These are phyloP conservation scores for Thunnus albacares DNA, from an alignment of 2,797 vertebrate genomes.

Conservation along the genomic window DNA sequence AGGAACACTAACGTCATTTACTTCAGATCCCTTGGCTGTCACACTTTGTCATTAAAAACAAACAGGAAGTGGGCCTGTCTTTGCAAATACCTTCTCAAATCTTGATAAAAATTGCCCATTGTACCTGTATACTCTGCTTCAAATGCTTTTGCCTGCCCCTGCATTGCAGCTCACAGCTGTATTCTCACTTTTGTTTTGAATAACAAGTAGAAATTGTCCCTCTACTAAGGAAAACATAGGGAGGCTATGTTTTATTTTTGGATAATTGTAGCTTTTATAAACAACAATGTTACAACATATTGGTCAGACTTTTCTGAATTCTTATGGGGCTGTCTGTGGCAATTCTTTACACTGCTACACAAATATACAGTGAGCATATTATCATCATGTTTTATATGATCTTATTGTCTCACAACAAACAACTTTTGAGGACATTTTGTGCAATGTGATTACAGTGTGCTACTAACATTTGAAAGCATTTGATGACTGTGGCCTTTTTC, in stretches of 20 bases:
- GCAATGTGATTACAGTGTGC: conserved; percentile 5
- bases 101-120: background rate
- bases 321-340: background rate
- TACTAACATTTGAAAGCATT: conserved; percentile 9
- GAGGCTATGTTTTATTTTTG: background rate
- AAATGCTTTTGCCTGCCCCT: background rate
- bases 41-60: background rate
- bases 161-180: background rate
- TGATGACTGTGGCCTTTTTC: conserved; percentile 3
- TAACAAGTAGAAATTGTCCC: background rate
- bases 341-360: conserved; percentile 18
- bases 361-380: background rate
- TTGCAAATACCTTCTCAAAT: background rate
- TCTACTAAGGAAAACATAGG: background rate
- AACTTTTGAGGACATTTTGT: conserved; percentile 5
- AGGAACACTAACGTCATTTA: background rate
- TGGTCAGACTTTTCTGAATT: conserved; percentile 19
- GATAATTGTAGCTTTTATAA: conserved; percentile 8
- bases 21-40: background rate
- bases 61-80: background rate
- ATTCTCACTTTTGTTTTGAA: background rate
- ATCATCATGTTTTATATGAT: conserved; percentile 12
- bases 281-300: conserved; percentile 13
- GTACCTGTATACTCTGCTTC: background rate
- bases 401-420: conserved; percentile 9